These are phyloP conservation scores for Epizoanthus fatuus DNA, from an alignment of 92 coral and sea anemone genomes.

Conservation along the genomic window DNA sequence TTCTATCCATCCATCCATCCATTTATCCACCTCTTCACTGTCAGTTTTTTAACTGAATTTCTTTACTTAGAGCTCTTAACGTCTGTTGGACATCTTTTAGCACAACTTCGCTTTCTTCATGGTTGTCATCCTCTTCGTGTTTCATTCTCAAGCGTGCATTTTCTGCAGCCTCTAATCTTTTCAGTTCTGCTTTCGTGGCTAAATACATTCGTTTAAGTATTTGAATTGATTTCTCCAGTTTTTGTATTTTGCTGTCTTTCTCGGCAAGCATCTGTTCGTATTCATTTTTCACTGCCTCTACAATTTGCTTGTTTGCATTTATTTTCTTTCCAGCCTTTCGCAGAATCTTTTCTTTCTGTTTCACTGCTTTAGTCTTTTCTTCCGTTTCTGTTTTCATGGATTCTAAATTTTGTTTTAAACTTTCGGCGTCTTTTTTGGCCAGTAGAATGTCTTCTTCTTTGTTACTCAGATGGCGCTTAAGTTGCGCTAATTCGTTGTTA, in stretches of 20 bases:
- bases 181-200: slow-evolving; percentile 75
- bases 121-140: slow-evolving; percentile 28
- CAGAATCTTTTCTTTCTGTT: slow-evolving; percentile 40
- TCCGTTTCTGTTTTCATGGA: slow-evolving; percentile 24
- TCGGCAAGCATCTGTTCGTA: slow-evolving; percentile 48
- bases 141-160: slow-evolving; percentile 64
- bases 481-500: slow-evolving; percentile 45
- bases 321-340: slow-evolving; percentile 45
- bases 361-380: slow-evolving; percentile 29
- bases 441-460: slow-evolving; percentile 34
- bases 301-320: slow-evolving; percentile 19
- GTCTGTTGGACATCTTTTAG: slow-evolving; percentile 57
- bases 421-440: slow-evolving; percentile 47
- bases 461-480: slow-evolving; percentile 15
- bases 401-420: slow-evolving; percentile 31
- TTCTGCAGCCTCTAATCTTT: slow-evolving; percentile 68
- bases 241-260: slow-evolving; percentile 63
- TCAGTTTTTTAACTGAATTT: too few species aligned
- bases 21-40: too few species aligned
- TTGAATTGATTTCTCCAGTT: slow-evolving; percentile 66
- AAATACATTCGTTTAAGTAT: slow-evolving; percentile 71
- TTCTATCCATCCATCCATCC: too few species aligned
- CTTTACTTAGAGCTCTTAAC: slow-evolving; percentile 61
- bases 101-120: slow-evolving; percentile 47
- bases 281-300: slow-evolving; percentile 48